Evolutionary conservation across 2,113 vertebrate species (phyloP).

Genomic region (Solenodon paradoxus): DNA sequence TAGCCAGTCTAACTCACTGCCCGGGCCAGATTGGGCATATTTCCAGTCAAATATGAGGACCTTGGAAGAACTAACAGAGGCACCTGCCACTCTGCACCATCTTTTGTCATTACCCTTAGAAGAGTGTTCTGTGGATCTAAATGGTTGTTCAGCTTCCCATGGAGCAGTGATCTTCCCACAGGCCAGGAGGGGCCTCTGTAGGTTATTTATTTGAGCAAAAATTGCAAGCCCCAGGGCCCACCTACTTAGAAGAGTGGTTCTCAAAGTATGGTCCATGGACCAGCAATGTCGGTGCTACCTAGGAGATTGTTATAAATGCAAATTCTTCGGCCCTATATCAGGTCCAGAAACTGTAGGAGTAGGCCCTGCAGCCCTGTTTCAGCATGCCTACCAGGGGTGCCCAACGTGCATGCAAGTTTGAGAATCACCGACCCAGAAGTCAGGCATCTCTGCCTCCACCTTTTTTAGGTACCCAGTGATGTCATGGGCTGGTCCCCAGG

Average conservation of each 20-base stretch:
- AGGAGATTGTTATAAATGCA: background rate
- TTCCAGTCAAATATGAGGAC: background rate
- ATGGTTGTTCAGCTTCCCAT: background rate
- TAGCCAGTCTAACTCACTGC: background rate
- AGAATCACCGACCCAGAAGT: background rate
- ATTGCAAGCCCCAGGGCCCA: background rate
- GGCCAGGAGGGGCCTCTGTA: background rate
- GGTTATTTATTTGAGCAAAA: background rate
- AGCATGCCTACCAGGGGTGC: background rate
- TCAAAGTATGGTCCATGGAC: background rate
- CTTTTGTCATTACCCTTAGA: background rate
- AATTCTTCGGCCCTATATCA: background rate
- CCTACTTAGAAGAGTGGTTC: background rate
- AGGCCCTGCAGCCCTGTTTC: background rate
- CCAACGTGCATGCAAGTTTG: background rate
- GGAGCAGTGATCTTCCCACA: background rate
- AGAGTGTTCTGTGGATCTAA: background rate
- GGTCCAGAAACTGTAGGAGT: background rate
- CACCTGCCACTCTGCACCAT: accelerated
- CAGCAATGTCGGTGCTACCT: background rate
- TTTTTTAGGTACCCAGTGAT: background rate
- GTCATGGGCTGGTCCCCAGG: background rate
- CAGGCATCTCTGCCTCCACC: background rate
- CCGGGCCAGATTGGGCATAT: background rate
- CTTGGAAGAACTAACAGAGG: background rate